Evolutionary conservation across 2,797 vertebrate species (phyloP).

Genomic region (Morus bassanus): DNA sequence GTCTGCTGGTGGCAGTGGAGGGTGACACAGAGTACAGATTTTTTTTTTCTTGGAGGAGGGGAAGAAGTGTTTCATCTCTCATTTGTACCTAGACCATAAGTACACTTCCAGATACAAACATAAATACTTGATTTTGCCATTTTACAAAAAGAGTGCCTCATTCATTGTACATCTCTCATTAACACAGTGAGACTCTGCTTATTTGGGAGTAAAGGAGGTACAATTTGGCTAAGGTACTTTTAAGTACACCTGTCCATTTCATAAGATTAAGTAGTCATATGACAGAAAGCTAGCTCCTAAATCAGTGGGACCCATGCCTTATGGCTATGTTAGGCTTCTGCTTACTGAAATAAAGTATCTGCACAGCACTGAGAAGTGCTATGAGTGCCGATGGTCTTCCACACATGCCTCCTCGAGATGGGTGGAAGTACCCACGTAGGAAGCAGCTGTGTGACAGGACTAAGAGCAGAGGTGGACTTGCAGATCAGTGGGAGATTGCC

Average conservation of each 20-base stretch:
- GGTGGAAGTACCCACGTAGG: background rate
- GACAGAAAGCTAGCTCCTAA: background rate
- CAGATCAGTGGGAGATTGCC: fast-evolving
- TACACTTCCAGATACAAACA: background rate
- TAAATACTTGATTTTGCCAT: background rate
- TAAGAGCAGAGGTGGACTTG: background rate
- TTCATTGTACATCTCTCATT: background rate
- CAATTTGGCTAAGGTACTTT: background rate
- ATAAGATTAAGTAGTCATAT: background rate
- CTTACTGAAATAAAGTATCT: background rate
- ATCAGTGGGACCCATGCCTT: background rate
- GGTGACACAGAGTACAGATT: background rate
- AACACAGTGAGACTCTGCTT: background rate
- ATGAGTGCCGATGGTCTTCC: background rate
- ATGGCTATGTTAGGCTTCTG: background rate
- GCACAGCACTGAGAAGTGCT: background rate
- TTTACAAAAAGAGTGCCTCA: background rate
- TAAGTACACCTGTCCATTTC: background rate
- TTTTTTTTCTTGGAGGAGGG: background rate
- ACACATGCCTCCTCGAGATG: fast-evolving
- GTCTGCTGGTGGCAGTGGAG: background rate
- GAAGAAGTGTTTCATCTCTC: background rate
- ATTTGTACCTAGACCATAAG: background rate
- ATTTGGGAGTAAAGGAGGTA: background rate
- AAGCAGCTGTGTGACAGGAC: background rate